Conservation (phyloP, 2,888 invertebrate species). For the Andrena praecox region DNA sequence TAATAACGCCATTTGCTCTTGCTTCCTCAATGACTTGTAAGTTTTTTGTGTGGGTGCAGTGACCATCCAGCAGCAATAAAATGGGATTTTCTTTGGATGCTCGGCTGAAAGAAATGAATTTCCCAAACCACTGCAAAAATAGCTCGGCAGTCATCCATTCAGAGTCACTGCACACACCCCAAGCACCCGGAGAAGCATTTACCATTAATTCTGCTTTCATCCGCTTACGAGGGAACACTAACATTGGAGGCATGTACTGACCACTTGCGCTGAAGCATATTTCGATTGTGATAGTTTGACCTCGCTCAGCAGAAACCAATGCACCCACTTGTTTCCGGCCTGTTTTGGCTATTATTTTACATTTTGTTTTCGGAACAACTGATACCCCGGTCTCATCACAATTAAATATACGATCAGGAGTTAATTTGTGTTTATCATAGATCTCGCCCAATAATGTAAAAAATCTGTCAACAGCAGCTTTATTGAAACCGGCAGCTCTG, state of each 20-base stretch:
- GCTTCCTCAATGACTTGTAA: background rate
- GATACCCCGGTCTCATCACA: background rate
- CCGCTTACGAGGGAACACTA: background rate
- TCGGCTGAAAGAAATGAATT: background rate
- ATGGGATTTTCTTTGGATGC: background rate
- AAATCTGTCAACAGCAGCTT: slow-evolving; percentile 19
- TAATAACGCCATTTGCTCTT: background rate
- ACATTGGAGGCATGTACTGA: background rate
- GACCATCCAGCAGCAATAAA: background rate
- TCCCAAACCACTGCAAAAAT: background rate
- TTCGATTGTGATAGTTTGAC: background rate
- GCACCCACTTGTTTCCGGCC: background rate
- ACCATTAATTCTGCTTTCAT: background rate
- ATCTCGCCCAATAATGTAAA: slow-evolving; percentile 15
- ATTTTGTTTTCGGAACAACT: background rate
- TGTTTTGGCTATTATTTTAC: background rate
- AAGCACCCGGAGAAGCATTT: slow-evolving; percentile 3
- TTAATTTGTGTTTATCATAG: background rate
- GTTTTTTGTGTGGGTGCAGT: background rate
- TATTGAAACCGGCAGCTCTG: slow-evolving; percentile 36
- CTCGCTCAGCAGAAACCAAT: background rate
- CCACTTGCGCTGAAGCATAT: background rate
- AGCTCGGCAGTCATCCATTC: slow-evolving; percentile 1
- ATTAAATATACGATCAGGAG: background rate
- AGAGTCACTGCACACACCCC: background rate